Evolutionary conservation across 2,888 invertebrate genomes (phyloP).

Genomic region (Frankliniella fusca): DNA sequence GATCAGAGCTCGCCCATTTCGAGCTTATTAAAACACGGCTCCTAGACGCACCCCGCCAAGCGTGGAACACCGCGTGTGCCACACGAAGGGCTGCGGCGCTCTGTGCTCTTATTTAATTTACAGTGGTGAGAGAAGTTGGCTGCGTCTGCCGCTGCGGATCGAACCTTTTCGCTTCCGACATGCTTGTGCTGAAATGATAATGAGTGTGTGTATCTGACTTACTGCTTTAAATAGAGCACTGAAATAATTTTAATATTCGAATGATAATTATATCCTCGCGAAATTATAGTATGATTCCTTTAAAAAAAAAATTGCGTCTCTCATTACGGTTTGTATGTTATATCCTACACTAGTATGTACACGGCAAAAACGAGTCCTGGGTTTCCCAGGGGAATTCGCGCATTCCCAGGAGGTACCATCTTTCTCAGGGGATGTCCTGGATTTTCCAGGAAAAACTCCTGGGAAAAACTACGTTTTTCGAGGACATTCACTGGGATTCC

Average conservation of each 20-base stretch:
- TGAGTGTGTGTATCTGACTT: neutral
- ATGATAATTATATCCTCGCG: too few species aligned
- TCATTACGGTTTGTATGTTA: too few species aligned
- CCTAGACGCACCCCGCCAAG: neutral
- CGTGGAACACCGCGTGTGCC: neutral
- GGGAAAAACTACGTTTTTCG: too few species aligned
- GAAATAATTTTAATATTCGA: neutral
- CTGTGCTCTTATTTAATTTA: neutral
- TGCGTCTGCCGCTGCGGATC: neutral
- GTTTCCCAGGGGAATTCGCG: too few species aligned
- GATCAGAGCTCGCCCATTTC: conserved; percentile 2
- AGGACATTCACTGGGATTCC: too few species aligned
- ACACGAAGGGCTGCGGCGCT: neutral
- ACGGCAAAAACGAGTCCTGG: too few species aligned
- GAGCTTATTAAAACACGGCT: conserved; percentile 20
- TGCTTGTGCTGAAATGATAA: neutral
- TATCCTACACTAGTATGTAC: too few species aligned
- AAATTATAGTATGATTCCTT: too few species aligned
- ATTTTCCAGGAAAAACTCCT: too few species aligned
- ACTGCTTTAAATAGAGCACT: neutral
- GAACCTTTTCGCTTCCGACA: neutral
- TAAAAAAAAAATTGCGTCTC: too few species aligned
- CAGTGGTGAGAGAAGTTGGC: neutral
- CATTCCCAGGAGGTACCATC: too few species aligned
- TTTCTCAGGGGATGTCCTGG: too few species aligned